Evolutionary conservation across 2,113 vertebrate species (phyloP).

Genomic region (Dicerorhinus sumatrensis): DNA sequence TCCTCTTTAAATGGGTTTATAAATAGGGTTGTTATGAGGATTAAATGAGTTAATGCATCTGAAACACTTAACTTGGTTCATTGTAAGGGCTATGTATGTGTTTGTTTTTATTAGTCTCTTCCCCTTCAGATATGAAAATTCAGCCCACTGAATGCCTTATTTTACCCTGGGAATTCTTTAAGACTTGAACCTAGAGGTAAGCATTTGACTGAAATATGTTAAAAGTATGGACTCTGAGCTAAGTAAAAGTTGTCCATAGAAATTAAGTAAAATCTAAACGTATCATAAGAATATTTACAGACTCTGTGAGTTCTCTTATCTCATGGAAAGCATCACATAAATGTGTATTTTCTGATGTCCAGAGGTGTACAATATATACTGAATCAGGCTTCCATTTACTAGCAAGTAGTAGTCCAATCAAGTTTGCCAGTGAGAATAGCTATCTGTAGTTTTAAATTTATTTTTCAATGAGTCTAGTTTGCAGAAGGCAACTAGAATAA

Average conservation of each 20-base stretch:
- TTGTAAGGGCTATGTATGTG: background rate
- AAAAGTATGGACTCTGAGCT: background rate
- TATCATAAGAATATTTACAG: background rate
- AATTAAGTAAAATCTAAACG: background rate
- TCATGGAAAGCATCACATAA: background rate
- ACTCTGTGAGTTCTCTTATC: background rate
- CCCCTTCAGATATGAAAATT: background rate
- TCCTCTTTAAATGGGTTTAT: background rate
- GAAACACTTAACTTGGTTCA: background rate
- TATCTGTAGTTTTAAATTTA: constrained; percentile 9
- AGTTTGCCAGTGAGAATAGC: background rate
- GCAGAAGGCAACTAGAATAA: constrained; percentile 21
- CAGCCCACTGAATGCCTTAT: background rate
- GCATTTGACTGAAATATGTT: background rate
- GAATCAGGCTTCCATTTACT: background rate
- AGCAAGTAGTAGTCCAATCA: background rate
- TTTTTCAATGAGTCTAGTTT: constrained; percentile 22
- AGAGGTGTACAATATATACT: background rate
- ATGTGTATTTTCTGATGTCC: background rate
- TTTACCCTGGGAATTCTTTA: constrained; percentile 30
- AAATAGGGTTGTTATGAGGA: background rate
- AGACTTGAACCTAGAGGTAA: background rate
- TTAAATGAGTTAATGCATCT: background rate
- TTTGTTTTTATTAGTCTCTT: background rate
- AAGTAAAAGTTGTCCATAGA: constrained; percentile 23